These are phyloP conservation scores for Pardosa pseudoannulata DNA, from an alignment of 2,888 invertebrate genomes.

Conservation along the genomic window DNA sequence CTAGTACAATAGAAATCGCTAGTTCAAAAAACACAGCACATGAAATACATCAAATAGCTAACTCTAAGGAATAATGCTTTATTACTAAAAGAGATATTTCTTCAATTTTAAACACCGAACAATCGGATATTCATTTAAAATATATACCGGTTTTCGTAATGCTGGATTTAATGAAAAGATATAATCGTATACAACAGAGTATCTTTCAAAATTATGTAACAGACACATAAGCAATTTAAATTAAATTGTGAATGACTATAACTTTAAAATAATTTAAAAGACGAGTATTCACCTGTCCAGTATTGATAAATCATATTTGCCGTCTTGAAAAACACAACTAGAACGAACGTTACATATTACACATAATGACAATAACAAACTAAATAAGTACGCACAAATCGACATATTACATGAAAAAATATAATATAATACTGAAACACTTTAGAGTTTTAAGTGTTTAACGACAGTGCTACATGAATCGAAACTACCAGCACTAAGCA, in stretches of 20 bases:
- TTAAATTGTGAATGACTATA: too few relatives aligned
- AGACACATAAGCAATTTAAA: background rate
- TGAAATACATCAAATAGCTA: too few relatives aligned
- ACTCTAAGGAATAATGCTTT: too few relatives aligned
- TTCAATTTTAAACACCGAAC: too few relatives aligned
- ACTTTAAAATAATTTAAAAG: background rate
- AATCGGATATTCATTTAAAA: background rate
- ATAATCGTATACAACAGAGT: too few relatives aligned
- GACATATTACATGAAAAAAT: conserved; percentile 44
- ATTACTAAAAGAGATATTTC: too few relatives aligned
- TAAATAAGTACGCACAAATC: conserved; percentile 26
- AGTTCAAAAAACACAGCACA: too few relatives aligned
- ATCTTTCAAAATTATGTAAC: too few relatives aligned
- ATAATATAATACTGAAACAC: conserved; percentile 20
- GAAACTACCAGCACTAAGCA: background rate
- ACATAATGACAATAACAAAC: conserved; percentile 37
- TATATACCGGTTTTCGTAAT: background rate
- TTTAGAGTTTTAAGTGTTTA: background rate
- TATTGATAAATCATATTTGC: conserved; percentile 57
- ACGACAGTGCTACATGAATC: background rate
- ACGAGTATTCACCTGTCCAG: conserved; percentile 37
- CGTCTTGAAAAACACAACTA: conserved; percentile 49
- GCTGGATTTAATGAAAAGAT: too few relatives aligned
- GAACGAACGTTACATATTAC: conserved; percentile 33
- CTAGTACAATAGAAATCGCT: too few relatives aligned